These are phyloP conservation scores for Petrocephalus zakoni DNA, from an alignment of 2,113 vertebrate genomes.

Conservation along the genomic window DNA sequence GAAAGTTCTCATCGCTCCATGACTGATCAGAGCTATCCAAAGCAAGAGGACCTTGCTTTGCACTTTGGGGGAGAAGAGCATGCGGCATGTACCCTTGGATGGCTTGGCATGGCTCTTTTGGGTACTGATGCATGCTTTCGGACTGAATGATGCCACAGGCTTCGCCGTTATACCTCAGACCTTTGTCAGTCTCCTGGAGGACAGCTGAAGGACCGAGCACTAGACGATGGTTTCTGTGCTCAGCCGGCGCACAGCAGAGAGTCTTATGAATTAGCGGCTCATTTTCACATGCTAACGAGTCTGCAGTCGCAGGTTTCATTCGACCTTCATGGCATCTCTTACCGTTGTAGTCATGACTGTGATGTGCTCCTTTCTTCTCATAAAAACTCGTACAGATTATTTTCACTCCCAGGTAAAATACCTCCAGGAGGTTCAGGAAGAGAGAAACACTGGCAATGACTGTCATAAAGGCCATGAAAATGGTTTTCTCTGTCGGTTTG, in stretches of 20 bases:
- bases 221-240: conserved; percentile 44
- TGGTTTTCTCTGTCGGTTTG: conserved; percentile 88
- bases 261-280: conserved; percentile 53
- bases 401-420: conserved; percentile 77
- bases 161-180: conserved; percentile 42
- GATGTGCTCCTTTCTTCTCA: conserved; percentile 47
- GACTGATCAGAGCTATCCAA: conserved; percentile 35
- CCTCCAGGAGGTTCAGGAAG: conserved; percentile 83
- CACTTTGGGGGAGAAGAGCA: conserved; percentile 38
- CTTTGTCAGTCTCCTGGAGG: conserved; percentile 45
- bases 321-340: conserved; percentile 60
- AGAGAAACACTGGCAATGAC: conserved; percentile 80
- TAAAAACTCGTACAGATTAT: conserved; percentile 74
- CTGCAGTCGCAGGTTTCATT: conserved; percentile 53
- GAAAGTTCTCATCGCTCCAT: conserved; percentile 40
- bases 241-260: conserved; percentile 56
- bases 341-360: conserved; percentile 60
- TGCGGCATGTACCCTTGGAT: conserved; percentile 49
- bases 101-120: conserved; percentile 28
- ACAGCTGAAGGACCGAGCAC: conserved; percentile 44
- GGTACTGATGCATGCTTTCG: conserved; percentile 45
- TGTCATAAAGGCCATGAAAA: conserved; percentile 95
- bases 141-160: conserved; percentile 44
- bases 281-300: conserved; percentile 57
- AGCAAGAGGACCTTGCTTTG: conserved; percentile 28